Evolutionary conservation across 2,113 vertebrate genomes (phyloP).

Genomic region (Eurystomus gularis): DNA sequence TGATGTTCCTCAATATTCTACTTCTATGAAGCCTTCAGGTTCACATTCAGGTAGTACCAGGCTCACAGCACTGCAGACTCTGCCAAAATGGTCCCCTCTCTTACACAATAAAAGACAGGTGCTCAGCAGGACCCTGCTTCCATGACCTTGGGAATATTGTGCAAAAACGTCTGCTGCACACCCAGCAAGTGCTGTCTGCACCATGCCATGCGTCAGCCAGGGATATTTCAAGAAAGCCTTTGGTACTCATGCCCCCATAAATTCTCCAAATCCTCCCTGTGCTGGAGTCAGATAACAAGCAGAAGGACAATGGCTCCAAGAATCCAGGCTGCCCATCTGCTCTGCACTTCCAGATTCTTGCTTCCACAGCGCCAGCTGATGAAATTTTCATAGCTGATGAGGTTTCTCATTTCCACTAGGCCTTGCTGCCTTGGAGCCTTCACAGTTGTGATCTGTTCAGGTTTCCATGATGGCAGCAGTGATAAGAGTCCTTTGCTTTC

Average conservation of each 20-base stretch:
- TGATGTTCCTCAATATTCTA: neutral
- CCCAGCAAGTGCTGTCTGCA: neutral
- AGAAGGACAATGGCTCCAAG: conserved; percentile 77
- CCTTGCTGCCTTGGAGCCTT: conserved; percentile 54
- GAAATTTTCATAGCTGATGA: conserved; percentile 77
- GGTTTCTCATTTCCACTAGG: conserved; percentile 63
- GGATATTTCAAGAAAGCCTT: conserved; percentile 75
- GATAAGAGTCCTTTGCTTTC: neutral
- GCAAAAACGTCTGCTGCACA: neutral
- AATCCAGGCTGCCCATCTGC: conserved; percentile 81
- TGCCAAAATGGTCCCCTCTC: neutral
- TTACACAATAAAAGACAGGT: conserved; percentile 35
- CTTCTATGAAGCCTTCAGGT: neutral
- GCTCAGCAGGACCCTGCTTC: neutral
- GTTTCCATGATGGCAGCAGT: conserved; percentile 45
- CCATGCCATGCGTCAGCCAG: conserved; percentile 51
- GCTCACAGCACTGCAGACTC: neutral
- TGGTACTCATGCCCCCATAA: conserved; percentile 74
- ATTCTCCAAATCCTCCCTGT: conserved; percentile 74
- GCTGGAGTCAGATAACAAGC: conserved; percentile 76
- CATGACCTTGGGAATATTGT: conserved; percentile 49
- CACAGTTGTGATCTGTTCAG: conserved; percentile 65
- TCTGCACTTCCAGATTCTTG: conserved; percentile 70
- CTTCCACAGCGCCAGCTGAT: conserved; percentile 72
- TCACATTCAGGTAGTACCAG: neutral